phyloP scores from a whole-genome alignment of 2,888 invertebrate species.

The Parapristionchus giblindavisi region DNA sequence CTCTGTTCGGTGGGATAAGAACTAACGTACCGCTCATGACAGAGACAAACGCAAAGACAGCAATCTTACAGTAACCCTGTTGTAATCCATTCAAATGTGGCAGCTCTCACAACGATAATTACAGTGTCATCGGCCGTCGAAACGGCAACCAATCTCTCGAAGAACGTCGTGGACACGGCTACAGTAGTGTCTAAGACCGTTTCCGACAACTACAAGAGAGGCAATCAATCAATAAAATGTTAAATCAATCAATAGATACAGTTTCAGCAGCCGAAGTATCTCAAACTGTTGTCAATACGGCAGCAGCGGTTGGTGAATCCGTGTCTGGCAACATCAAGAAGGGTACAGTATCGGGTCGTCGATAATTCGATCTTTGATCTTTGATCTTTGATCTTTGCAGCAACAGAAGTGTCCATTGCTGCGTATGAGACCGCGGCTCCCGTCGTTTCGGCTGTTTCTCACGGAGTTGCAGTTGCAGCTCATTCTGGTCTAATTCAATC shows the following conservation, averaged over 20 bases:
- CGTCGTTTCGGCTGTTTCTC: neutral
- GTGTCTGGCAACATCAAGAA: conserved; percentile 27
- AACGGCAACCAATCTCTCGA: too few species aligned
- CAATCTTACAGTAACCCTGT: too few species aligned
- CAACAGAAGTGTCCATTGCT: neutral
- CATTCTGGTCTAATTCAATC: too few species aligned
- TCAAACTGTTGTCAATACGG: neutral
- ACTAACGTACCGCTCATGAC: too few species aligned
- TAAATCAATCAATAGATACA: neutral
- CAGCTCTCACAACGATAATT: too few species aligned
- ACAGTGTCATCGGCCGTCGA: too few species aligned
- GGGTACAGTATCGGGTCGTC: neutral
- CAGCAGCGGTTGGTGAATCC: neutral
- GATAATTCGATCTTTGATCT: neutral
- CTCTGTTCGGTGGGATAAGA: too few species aligned
- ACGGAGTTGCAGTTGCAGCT: neutral
- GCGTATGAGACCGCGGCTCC: neutral
- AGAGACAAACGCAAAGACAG: too few species aligned
- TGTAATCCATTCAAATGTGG: too few species aligned
- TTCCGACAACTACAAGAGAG: neutral
- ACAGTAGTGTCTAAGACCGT: too few species aligned
- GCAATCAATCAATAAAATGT: neutral
- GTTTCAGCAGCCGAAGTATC: too few species aligned
- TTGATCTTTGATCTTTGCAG: neutral
- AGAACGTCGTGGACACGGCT: too few species aligned